Percentiles rank a stretch among this genome's conserved stretches.
Evolutionary conservation across 2,113 vertebrate species (phyloP).

Genomic region (Erinaceus europaeus): DNA sequence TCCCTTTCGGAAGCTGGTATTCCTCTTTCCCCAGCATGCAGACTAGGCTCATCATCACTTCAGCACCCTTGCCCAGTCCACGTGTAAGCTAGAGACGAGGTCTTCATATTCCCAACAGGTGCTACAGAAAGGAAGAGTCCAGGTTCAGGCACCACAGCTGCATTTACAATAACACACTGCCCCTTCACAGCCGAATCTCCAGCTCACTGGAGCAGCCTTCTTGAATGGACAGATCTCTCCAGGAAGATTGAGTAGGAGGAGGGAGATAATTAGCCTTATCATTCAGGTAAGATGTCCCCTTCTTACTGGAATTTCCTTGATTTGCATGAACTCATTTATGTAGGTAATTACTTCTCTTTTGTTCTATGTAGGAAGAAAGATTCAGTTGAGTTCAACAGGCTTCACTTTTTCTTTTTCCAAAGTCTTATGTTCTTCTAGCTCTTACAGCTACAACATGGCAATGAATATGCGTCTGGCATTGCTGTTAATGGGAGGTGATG

Average conservation of each 20-base stretch:
- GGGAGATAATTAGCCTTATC: not conserved
- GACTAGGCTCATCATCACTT: accelerated
- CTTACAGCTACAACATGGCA: not conserved
- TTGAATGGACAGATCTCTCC: slow-evolving; percentile 26
- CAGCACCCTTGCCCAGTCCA: not conserved
- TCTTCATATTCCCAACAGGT: not conserved
- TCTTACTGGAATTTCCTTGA: slow-evolving; percentile 32
- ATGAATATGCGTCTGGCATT: not conserved
- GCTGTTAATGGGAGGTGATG: not conserved
- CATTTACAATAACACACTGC: not conserved
- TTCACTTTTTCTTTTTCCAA: not conserved
- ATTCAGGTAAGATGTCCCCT: not conserved
- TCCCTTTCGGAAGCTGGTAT: not conserved
- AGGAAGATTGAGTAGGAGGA: not conserved
- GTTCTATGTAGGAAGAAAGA: not conserved
- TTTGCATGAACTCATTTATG: not conserved
- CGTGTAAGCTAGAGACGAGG: not conserved
- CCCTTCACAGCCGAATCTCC: not conserved
- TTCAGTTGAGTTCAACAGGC: not conserved
- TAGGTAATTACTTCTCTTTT: slow-evolving; percentile 24
- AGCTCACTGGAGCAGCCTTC: slow-evolving; percentile 3
- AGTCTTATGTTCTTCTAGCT: not conserved
- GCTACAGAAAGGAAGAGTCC: not conserved
- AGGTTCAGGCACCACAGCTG: not conserved
- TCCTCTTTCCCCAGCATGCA: not conserved